Evolutionary conservation across 2,888 invertebrate species (phyloP), one percentile per base, ranked within the genome.

Genomic region (Tetragonula carbonaria): DNA sequence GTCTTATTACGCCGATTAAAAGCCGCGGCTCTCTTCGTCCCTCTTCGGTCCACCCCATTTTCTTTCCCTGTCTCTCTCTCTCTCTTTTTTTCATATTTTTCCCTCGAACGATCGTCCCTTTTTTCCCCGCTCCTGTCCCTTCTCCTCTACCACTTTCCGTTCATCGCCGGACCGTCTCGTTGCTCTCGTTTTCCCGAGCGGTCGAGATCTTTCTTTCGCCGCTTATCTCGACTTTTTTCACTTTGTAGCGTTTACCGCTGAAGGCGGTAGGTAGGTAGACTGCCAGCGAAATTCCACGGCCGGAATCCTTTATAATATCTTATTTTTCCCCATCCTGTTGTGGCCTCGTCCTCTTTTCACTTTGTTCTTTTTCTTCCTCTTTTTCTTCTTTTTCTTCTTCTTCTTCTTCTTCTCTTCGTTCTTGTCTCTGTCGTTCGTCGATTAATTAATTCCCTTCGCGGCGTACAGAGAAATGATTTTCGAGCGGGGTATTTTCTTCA

Each of bases 1-100:
- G 86, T 88, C 88, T 88, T 88, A 88, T 88, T 88, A 88, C 79
- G 74, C 78, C 81, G 88, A 88, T 88, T 87, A 87, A 88, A 80
- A 87, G 80, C 67, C 70, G 45, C 68, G 21, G 23, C 18, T 50
- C 23, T 72, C 18, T 16, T 21, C 14, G 18, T 62, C 28, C 14
- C 50, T 62, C 16, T 45, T 16, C 14, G 21, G 21, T 13, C n/a
- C 33, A 16, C 21, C 21, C 8, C 11, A 6, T 33, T 33, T 33
- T 33, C 33, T 33, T 33, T 33, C 21, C 33, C 21, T 18, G 1
- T 21, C 33, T 28, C 33, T 18, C 13, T 28, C 13, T 53, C 28
- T 28, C 23, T 33, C 51, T 72, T 38, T 51, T 28, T 33, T 33
- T 50, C 28, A 18, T 50, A 38, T 51, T 50, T 63, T 28, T n/a